These are phyloP conservation scores for Nephrotoma flavescens DNA, from an alignment of 2,888 invertebrate species.

Conservation along the genomic window DNA sequence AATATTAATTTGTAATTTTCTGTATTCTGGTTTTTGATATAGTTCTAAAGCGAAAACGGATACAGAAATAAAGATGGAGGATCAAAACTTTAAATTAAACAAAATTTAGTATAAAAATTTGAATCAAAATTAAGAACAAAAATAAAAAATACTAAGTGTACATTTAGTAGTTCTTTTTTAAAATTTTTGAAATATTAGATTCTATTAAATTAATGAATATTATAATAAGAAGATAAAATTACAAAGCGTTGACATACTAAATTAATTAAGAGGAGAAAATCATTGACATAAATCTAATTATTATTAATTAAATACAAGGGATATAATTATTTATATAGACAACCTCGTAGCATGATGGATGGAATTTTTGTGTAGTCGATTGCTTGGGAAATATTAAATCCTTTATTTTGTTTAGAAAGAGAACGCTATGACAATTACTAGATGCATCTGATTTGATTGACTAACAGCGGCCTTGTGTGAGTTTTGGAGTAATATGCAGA, in stretches of 20 bases:
- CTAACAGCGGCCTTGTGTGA: too few species aligned
- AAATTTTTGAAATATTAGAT: neutral
- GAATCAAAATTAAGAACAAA: neutral
- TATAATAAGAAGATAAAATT: neutral
- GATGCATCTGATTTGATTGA: too few species aligned
- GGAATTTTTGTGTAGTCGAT: too few species aligned
- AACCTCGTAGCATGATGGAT: too few species aligned
- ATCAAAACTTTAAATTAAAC: neutral
- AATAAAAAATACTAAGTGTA: neutral
- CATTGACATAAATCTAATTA: neutral
- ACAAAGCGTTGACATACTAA: constrained; percentile 6
- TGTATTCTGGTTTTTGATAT: neutral
- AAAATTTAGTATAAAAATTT: neutral
- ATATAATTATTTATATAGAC: neutral
- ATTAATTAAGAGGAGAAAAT: constrained; percentile 2
- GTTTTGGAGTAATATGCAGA: too few species aligned
- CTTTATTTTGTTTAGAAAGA: too few species aligned
- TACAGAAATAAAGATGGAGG: neutral
- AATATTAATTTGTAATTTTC: neutral
- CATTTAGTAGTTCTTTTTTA: neutral
- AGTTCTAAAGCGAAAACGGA: neutral
- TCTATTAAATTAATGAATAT: neutral
- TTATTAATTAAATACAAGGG: neutral
- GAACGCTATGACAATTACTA: too few species aligned
- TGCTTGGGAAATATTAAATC: too few species aligned